Evolutionary conservation across 2,113 vertebrate species (phyloP).

Genomic region (Anthoscopus minutus): DNA sequence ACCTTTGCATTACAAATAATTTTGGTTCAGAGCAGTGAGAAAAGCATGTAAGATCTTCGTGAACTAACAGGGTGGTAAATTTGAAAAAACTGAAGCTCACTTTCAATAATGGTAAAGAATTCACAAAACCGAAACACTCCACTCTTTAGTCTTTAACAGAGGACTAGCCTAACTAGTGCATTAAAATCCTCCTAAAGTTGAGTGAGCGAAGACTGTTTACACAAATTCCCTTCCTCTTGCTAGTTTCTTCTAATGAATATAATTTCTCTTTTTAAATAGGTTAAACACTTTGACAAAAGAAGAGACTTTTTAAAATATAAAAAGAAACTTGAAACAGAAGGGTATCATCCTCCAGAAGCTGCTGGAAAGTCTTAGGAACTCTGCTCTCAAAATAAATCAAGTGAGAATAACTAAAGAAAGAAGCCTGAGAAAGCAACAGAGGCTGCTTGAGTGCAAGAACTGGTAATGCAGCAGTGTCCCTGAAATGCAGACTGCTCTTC

Average conservation of each 20-base stretch:
- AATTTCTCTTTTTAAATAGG: slow-evolving; percentile 68
- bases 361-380: slow-evolving; percentile 64
- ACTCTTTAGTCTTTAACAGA: not conserved
- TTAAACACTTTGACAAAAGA: slow-evolving; percentile 90
- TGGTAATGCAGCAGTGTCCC: not conserved
- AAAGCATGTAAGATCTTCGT: not conserved
- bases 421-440: not conserved
- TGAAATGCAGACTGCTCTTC: not conserved
- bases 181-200: not conserved
- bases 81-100: not conserved
- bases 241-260: not conserved
- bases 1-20: not conserved
- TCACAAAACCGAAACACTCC: fast-evolving
- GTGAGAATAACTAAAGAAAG: not conserved
- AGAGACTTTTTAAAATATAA: slow-evolving; percentile 94
- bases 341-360: slow-evolving; percentile 72
- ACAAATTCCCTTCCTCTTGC: not conserved
- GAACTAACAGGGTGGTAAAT: not conserved
- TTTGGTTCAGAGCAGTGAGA: not conserved
- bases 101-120: not conserved
- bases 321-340: slow-evolving; percentile 78
- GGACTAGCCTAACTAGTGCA: not conserved
- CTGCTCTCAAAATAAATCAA: not conserved
- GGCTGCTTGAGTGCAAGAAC: not conserved
- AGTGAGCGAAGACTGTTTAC: not conserved